Evolutionary conservation across 2,113 vertebrate species (phyloP).

Genomic region (Recurvirostra avosetta): DNA sequence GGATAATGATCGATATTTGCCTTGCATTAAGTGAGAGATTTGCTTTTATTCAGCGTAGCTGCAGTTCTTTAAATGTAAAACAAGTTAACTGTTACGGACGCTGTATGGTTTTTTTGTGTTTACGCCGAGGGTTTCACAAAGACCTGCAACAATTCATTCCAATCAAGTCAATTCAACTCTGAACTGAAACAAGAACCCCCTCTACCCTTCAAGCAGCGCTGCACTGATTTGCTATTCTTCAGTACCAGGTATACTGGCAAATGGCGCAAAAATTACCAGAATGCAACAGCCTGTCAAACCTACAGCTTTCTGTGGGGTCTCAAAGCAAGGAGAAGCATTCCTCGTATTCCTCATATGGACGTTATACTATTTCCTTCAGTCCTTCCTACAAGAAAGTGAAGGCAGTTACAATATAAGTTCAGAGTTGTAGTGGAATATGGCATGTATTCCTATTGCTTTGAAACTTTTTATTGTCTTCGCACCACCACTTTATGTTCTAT

Average conservation of each 20-base stretch:
- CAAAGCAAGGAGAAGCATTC: not conserved
- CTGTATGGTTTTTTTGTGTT: not conserved
- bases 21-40: not conserved
- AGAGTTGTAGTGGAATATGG: not conserved
- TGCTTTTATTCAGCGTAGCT: not conserved
- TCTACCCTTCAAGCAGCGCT: not conserved
- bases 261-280: not conserved
- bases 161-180: not conserved
- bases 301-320: not conserved
- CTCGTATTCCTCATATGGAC: not conserved
- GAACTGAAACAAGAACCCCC: not conserved
- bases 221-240: not conserved
- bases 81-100: not conserved
- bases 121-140: not conserved
- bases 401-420: not conserved
- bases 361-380: not conserved
- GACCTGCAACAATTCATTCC: not conserved
- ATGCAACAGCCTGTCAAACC: not conserved
- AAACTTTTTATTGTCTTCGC: not conserved
- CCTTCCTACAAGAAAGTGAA: not conserved
- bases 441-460: not conserved
- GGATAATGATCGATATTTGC: not conserved
- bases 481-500: not conserved
- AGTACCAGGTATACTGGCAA: not conserved
- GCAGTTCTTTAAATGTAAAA: not conserved